Base-by-base conservation (phyloP, 2,888 invertebrate genomes). In the Troides helena region DNA sequence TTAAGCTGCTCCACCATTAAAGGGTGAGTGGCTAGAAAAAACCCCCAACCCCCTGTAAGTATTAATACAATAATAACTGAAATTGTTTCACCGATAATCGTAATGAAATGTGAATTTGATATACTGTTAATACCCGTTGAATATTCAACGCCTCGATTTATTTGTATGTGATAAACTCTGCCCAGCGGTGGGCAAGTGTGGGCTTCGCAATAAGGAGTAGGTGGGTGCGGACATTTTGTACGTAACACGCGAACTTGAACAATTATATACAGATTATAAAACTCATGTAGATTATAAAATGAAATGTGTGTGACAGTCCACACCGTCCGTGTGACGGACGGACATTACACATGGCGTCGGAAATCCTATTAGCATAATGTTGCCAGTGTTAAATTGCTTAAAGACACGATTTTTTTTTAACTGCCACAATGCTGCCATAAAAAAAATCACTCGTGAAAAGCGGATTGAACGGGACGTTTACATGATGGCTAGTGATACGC, bases 261-360 rank as follows among this genome's bases (percentile, higher is more conserved):
- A 59, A 63, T 63, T 67, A 56, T 63, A 21, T 59, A 63, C 63
- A 70, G 67, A 70, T 70, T 70, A 68, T 67, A 68, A 66, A 70
- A 72, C 30, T 50, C 61, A 69, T 58, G 71, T 64, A 64, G 71
- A 71, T 71, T 69, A 67, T 67, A 71, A 71, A 68, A 68, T 56
- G 56, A 65, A 71, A 68, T 30, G 30, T 30, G 30, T 30, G 30
- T 30, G 30, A 30, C 30, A 30, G 30, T 3, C 21, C 21, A 21
- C 21, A 21, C 21, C 21, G 21, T 21, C 30, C 39, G 65, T 62
- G 53, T 64, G 69, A 65, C 69, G 53, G 56, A 56, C 60, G 18
- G 25, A 65, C 30, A 25, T 53, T 57, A 56, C 18, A 60, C 60
- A 53, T 18, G 69, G 60, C 53, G 67, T 53, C 67, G 56, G 39